Base-by-base conservation (phyloP, 2,888 invertebrate species). In the Oscheius onirici region DNA sequence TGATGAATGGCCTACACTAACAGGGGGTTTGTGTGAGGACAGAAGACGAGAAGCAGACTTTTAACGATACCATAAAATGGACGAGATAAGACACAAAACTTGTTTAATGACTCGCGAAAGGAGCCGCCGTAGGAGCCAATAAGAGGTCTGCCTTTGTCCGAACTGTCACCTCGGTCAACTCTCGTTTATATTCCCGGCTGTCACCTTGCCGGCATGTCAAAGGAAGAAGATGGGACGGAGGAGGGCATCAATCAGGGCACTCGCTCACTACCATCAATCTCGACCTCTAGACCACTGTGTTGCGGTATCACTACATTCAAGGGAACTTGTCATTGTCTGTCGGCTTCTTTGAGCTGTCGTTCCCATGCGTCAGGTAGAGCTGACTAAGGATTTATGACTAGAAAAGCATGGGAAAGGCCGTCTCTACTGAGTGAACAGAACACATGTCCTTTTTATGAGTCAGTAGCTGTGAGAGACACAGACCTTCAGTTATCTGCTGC, bases 31-130 rank as follows among this genome's bases (percentile, higher is more conserved):
- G 22, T n/a, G 41, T 20, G 22, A 10, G 58, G 58, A 52, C 20
- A 24, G 22, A 13, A 13, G 52, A 40, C 43, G 17, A n/a, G 20
- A 20, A 40, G 20, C n/a, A 40, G 58, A n/a, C 49, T 63, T 63
- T n/a, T 63, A 63, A 63, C 34, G 63, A 63, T 63, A 49, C 63
- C 63, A 46, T 63, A 63, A 63, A 63, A 63, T 46, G 46, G n/a
- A 24, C 46, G 34, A 46, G 63, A 63, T 63, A 63, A 63, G 63
- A 28, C 63, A 63, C 63, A 63, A 46, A 63, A 63, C 63, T 63
- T 63, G 63, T 63, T 63, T 63, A 63, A 63, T 63, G 63, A 46
- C 49, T 63, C 49, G 63, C 46, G 49, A 63, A 63, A 49, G 63
- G 63, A 49, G 49, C 63, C 63, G 63, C 63, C 49, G 49, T 17